Conservation (phyloP, 53 echinoderm and acorn worm genomes). For the Luidia sarsii region DNA sequence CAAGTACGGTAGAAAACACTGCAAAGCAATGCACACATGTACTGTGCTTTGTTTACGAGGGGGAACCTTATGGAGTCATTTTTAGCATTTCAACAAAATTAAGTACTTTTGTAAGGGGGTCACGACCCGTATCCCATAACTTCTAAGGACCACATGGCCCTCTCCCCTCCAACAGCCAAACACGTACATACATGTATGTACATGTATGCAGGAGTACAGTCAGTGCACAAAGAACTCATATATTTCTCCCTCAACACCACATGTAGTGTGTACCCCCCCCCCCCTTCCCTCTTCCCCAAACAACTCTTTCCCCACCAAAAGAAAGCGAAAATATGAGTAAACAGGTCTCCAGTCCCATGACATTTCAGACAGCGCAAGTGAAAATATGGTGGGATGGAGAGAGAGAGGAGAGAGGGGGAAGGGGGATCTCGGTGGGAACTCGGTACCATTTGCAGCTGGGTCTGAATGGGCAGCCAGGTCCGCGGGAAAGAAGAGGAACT, state of each 20-base stretch:
- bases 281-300: no score
- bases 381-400: no score
- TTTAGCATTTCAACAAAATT: no score
- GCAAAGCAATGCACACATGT: slow-evolving; percentile 1
- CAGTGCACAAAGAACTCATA: no score
- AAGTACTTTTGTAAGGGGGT: slow-evolving; percentile 50
- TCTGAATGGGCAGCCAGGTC: background rate
- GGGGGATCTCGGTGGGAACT: slow-evolving; percentile 31
- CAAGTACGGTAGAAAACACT: no score
- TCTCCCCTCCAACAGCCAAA: background rate
- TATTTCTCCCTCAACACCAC: no score
- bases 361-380: no score
- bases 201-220: no score
- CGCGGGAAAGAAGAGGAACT: no score
- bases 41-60: slow-evolving; percentile 32
- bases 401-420: background rate
- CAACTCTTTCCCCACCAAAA: slow-evolving; percentile 7
- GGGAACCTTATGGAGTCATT: no score
- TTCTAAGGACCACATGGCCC: background rate
- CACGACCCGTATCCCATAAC: slow-evolving; percentile 30
- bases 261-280: no score
- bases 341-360: slow-evolving; percentile 20
- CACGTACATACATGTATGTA: background rate
- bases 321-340: slow-evolving; percentile 26
- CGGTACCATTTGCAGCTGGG: slow-evolving; percentile 14